A percentile compares a stretch with the other conserved stretches of the same genome.
Conservation (phyloP, 92 coral and sea anemone genomes). For the Hydrozoanthus gracilis region DNA sequence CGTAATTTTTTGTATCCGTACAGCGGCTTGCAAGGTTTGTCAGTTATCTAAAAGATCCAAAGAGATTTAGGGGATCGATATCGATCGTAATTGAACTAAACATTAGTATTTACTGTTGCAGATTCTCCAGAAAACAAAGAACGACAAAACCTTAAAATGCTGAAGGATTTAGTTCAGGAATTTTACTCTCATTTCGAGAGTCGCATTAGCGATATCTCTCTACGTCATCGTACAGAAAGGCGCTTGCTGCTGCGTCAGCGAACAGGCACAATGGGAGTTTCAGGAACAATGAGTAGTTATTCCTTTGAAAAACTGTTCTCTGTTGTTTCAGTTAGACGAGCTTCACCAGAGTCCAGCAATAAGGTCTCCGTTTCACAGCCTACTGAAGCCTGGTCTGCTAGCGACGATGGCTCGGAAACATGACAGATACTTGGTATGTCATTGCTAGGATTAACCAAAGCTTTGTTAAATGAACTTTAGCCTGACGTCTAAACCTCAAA, state of each 20-base stretch:
- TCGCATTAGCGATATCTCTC: background rate
- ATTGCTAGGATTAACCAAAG: too few species aligned
- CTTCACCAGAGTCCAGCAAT: background rate
- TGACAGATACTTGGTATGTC: background rate
- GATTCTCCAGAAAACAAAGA: background rate
- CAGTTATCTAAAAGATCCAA: background rate
- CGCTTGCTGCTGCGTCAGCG: background rate
- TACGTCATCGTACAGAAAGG: conserved; percentile 32
- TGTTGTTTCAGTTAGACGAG: background rate
- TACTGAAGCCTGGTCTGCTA: background rate
- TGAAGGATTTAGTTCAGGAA: conserved; percentile 11
- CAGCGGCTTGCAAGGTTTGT: background rate
- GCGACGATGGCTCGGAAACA: background rate
- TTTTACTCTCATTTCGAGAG: conserved; percentile 32
- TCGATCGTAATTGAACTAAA: too few species aligned
- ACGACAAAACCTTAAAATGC: background rate
- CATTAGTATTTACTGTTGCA: background rate
- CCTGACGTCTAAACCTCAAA: too few species aligned
- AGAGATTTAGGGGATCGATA: background rate
- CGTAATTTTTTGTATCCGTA: background rate
- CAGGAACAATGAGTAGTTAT: background rate
- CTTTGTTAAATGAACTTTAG: too few species aligned
- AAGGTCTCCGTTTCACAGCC: background rate
- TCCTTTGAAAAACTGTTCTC: background rate
- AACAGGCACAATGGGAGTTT: background rate